Evolutionary conservation across 2,113 vertebrate species (phyloP).

Genomic region (Pelusios castaneus): DNA sequence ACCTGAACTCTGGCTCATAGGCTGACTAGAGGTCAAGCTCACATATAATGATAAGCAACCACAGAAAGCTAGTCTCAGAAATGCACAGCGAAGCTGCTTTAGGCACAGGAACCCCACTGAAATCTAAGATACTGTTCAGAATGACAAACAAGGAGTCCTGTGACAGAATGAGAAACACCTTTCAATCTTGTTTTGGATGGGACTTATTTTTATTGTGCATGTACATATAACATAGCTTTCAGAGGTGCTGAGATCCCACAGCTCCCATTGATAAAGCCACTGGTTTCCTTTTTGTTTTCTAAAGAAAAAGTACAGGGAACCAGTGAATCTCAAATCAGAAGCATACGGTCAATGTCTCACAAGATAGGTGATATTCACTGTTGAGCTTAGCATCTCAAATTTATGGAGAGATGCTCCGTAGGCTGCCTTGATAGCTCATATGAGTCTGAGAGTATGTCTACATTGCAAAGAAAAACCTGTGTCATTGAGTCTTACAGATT

Average conservation of each 20-base stretch:
- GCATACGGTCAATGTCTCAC: background rate
- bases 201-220: background rate
- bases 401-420: background rate
- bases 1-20: background rate
- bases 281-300: background rate
- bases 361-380: background rate
- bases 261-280: background rate
- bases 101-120: background rate
- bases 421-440: background rate
- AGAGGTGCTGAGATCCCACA: background rate
- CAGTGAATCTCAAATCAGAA: background rate
- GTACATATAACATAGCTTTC: background rate
- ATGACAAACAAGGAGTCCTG: no score
- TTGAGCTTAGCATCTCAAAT: background rate
- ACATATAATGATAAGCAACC: background rate
- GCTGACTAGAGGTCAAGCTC: background rate
- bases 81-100: background rate
- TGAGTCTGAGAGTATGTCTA: background rate
- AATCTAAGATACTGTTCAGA: background rate
- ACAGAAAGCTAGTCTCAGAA: background rate
- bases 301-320: constrained; percentile 14
- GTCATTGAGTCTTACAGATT: background rate
- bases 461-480: background rate
- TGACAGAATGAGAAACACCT: no score
- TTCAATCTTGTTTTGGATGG: background rate